A percentile compares a stretch with the other conserved stretches of the same genome.
phyloP scores from a whole-genome alignment of 2,888 invertebrate species.

The Cecidostiba fungosa region DNA sequence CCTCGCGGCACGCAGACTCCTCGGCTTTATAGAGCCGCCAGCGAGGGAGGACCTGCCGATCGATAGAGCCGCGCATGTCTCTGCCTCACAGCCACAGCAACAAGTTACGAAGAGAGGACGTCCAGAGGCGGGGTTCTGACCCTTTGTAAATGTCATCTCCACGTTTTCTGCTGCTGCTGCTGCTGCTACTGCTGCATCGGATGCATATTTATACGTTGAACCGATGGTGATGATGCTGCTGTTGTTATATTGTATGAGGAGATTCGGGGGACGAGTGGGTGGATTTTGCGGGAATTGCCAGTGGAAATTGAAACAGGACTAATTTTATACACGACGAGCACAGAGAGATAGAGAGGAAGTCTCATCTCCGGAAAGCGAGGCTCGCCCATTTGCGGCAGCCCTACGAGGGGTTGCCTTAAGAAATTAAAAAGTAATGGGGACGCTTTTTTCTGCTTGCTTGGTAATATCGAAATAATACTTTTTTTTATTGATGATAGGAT shows the following conservation, averaged over 20 bases:
- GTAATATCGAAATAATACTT: background rate
- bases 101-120: slow-evolving; percentile 70
- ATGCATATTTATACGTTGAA: background rate
- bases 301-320: background rate
- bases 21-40: slow-evolving; percentile 47
- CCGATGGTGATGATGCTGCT: background rate
- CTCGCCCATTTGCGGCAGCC: background rate
- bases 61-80: slow-evolving; percentile 78
- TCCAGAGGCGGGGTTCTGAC: slow-evolving; percentile 2
- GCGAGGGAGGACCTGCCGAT: slow-evolving; percentile 64
- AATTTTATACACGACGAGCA: background rate
- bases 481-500: background rate
- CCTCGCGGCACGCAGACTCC: slow-evolving; percentile 25
- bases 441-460: background rate
- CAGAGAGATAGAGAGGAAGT: background rate
- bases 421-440: background rate
- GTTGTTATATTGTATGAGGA: background rate
- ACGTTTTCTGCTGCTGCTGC: background rate
- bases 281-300: background rate
- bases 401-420: background rate
- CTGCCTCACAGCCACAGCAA: slow-evolving; percentile 73
- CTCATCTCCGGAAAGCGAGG: background rate
- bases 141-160: background rate
- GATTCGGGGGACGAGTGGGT: background rate
- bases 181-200: background rate